Conservation (phyloP, 2,113 vertebrate genomes). For the Aegotheles bennettii region DNA sequence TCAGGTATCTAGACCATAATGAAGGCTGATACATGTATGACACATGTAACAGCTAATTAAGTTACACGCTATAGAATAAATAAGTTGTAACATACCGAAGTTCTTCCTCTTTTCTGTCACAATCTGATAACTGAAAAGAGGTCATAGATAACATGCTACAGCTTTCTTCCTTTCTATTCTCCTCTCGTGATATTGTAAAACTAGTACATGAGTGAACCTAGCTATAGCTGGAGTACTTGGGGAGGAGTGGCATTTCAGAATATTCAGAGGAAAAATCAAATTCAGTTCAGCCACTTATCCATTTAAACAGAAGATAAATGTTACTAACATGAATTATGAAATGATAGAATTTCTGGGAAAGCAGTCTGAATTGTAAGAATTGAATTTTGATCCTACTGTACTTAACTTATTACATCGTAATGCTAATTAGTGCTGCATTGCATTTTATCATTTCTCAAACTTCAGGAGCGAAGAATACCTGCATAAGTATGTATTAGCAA, state of each 20-base stretch:
- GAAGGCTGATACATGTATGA: background rate
- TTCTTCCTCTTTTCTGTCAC: background rate
- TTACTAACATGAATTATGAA: background rate
- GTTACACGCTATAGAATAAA: background rate
- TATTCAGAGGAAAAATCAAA: background rate
- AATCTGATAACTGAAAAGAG: background rate
- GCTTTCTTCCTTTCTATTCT: background rate
- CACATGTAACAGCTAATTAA: background rate
- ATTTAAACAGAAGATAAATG: background rate
- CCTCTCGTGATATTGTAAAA: background rate
- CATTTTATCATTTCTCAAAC: background rate
- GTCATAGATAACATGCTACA: background rate
- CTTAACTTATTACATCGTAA: background rate
- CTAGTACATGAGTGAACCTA: background rate
- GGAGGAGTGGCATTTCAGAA: background rate
- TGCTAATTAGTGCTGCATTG: background rate
- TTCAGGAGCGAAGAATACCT: background rate
- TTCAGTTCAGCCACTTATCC: background rate
- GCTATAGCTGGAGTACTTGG: background rate
- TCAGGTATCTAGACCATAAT: slow-evolving; percentile 65
- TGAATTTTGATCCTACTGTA: background rate
- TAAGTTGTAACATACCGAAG: background rate
- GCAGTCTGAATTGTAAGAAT: background rate
- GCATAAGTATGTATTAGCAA: background rate
- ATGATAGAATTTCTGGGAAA: background rate